Base-by-base conservation (phyloP, 2,113 vertebrate genomes). In the Rhinolophus ferrumequinum region DNA sequence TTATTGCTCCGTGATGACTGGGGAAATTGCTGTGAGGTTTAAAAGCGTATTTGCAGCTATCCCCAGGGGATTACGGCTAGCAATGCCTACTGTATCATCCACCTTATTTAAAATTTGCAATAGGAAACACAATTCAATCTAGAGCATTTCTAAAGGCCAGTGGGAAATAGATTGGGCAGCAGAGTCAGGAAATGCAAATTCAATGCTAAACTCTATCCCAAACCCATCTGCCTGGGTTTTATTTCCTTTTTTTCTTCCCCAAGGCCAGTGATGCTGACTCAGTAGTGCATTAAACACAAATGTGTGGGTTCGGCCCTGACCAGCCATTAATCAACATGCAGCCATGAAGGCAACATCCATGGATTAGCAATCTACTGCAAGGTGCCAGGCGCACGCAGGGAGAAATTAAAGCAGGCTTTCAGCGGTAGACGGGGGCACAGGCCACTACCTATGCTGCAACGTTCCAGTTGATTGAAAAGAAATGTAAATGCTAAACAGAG, bases 21-120 rank as follows among this genome's bases (percentile, higher is more conserved):
- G 87, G 93, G 97, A 97, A 98, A 93, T 97, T 98, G 88, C 98
- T 44, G 89, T 95, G 76, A 86, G 97, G 97, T 98, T 98, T 97
- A 98, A 98, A 97, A 98, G 98, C 90, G 66, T 97, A 97, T 98
- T 98, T 97, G 92, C 90, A 98, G 98, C 97, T 97, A 82, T 94
- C 8, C 98, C 90, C 96, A 97, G 96, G 97, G 98, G 98, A 98
- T 96, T 97, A 97, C 97, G 86, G 95, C 97, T 96, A 97, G 98
- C 88, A 1, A 97, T 97, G 96, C 97, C 96, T 98, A 95, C 97
- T 98, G 98, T 98, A 92, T n/a, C 33, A 69, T 97, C 96, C 52
- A 96, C 98, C 97, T 95, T 97, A 98, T 98, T 98, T 98, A 98
- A 98, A 98, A 98, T 70, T 97, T 96, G 97, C 97, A 97, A 66